Conservation (phyloP, 2,113 vertebrate genomes). For the Megaptera novaeangliae region DNA sequence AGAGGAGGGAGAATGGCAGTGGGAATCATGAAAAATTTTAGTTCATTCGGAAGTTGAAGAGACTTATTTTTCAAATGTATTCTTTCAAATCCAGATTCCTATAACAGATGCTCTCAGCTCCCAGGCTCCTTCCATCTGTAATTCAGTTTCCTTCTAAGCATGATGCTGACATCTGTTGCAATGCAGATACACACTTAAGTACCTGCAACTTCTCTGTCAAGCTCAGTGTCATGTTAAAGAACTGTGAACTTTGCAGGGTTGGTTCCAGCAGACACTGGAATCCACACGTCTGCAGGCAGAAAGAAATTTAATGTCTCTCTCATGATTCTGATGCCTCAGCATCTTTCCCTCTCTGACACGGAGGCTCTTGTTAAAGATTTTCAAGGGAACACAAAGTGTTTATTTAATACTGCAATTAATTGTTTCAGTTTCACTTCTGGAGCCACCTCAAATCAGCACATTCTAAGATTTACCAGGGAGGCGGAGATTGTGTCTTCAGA, state of each 20-base stretch:
- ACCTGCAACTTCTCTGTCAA: conserved; percentile 64
- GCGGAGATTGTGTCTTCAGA: conserved; percentile 1
- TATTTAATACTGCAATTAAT: conserved; percentile 68
- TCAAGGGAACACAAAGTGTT: conserved; percentile 57
- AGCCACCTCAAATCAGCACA: conserved; percentile 18
- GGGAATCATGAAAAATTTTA: conserved; percentile 31
- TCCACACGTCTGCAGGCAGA: conserved; percentile 25
- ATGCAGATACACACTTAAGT: conserved; percentile 55
- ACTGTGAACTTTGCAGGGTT: conserved; percentile 35
- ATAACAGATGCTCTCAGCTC: conserved; percentile 63
- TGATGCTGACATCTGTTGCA: conserved; percentile 69
- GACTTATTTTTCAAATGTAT: conserved; percentile 67
- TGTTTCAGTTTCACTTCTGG: conserved; percentile 45
- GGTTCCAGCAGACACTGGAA: background rate
- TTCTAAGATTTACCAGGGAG: background rate
- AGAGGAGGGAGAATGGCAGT: background rate
- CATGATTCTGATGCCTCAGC: conserved; percentile 57
- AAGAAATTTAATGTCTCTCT: conserved; percentile 52
- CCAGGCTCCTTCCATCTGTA: conserved; percentile 67
- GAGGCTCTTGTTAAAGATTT: conserved; percentile 52
- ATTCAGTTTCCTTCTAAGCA: conserved; percentile 64
- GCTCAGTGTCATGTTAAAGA: conserved; percentile 53
- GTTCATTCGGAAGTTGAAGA: conserved; percentile 53
- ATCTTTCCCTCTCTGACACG: conserved; percentile 48
- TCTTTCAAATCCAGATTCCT: conserved; percentile 62